Base-by-base conservation (phyloP, 2,113 vertebrate species). In the Saguinus imperator region DNA sequence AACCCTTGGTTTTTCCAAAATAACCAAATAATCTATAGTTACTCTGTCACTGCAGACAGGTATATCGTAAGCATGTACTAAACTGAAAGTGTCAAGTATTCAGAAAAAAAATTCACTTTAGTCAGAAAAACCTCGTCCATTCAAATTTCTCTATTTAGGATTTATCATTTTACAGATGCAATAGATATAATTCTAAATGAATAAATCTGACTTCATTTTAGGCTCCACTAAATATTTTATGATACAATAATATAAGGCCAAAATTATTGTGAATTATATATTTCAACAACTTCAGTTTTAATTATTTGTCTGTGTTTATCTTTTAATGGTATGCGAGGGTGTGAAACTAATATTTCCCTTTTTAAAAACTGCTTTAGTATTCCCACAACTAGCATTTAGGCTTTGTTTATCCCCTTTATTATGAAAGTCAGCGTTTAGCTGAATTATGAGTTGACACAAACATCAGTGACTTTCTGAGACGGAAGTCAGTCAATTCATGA, bases 171-270 rank as follows among this genome's bases (percentile, higher is more conserved):
- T 50, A n/a, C 35, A 96, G 27, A 94, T 72, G 29, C 27, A 48
- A 16, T 3, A 94, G 25, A 92, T 45, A 32, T 37, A 80, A 92
- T 87, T 95, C 89, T 89, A 93, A 98, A 95, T 94, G 85, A 95
- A 64, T 68, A 94, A 90, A 90, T 94, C 1, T 61, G 58, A 91
- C 32, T 94, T 96, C 79, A 96, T 94, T 97, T 97, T 83, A 94
- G 57, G 81, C 52, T 92, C 80, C 77, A 94, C 76, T 96, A 92
- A 94, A 89, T 96, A 96, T 87, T 94, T 95, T 58, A 89, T 96
- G 85, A 77, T 75, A 96, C 16, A 86, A 86, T 81, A 95, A 86
- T 68, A 76, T 89, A 70, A 93, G 94, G 88, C 55, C 72, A 68
- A 95, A 81, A 91, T 92, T 81, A 92, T 58, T 81, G 21, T 90